phyloP scores from a whole-genome alignment of 30 jellyfish, hydroid and myxozoan genomes.

The Clytia hemisphaerica region DNA sequence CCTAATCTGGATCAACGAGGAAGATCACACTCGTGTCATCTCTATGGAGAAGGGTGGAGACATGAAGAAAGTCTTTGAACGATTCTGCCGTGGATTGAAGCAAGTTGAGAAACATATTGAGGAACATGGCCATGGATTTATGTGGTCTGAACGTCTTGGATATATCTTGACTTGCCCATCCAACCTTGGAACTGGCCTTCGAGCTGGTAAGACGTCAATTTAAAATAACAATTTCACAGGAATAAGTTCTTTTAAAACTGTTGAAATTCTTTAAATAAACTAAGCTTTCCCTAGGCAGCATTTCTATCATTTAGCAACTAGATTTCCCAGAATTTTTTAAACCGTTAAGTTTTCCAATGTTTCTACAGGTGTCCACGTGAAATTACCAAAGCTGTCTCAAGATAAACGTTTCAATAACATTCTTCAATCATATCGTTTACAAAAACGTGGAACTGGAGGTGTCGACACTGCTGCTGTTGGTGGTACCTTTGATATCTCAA shows the following conservation, averaged over 20 bases:
- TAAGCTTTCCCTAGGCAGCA: no score
- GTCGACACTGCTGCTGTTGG: slow-evolving; percentile 75
- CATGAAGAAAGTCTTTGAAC: slow-evolving; percentile 48
- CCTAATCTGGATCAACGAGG: slow-evolving; percentile 55
- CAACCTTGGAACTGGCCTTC: slow-evolving; percentile 65
- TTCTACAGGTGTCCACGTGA: slow-evolving; percentile 56
- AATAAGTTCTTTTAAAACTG: no score
- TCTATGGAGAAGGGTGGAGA: slow-evolving; percentile 61
- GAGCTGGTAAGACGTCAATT: no score
- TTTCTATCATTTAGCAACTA: no score
- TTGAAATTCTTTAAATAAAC: no score
- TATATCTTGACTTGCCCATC: slow-evolving; percentile 59
- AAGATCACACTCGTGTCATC: no score
- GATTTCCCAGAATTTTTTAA: no score
- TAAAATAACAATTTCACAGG: no score
- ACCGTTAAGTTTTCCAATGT: not conserved
- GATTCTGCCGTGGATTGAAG: slow-evolving; percentile 48
- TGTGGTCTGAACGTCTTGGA: slow-evolving; percentile 57
- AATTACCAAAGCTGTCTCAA: slow-evolving; percentile 58
- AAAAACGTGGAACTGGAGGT: slow-evolving; percentile 86
- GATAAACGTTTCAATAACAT: slow-evolving; percentile 31
- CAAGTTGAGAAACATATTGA: slow-evolving; percentile 43
- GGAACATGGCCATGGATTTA: slow-evolving; percentile 31
- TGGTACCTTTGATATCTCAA: slow-evolving; percentile 56
- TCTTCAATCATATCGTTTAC: slow-evolving; percentile 48